Conservation (phyloP, 2,888 invertebrate species). For the Crocallis elinguaria region DNA sequence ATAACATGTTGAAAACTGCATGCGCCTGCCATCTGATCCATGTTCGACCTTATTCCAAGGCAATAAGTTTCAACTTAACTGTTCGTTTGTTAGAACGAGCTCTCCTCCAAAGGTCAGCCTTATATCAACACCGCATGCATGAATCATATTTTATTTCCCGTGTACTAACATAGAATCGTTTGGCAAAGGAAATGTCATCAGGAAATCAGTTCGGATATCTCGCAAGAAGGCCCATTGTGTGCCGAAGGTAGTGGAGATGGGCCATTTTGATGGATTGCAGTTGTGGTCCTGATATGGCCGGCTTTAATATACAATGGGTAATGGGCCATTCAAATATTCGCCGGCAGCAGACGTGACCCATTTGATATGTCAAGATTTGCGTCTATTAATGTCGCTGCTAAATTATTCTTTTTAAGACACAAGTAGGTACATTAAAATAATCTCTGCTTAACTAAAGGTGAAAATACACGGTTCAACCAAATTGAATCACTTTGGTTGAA, state of each 20-base stretch:
- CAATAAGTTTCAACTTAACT: conserved; percentile 19
- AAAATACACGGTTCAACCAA: no score
- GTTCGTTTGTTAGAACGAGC: conserved; percentile 17
- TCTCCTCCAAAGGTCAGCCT: conserved; percentile 34
- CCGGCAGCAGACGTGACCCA: conserved; percentile 16
- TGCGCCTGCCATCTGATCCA: conserved; percentile 3
- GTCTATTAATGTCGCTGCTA: conserved; percentile 9
- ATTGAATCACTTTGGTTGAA: no score
- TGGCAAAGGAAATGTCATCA: conserved; percentile 55
- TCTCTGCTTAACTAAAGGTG: no score
- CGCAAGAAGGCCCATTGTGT: conserved; percentile 54
- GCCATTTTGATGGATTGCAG: conserved; percentile 40
- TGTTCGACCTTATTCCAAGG: conserved; percentile 24
- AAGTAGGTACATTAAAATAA: no score
- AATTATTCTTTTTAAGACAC: background rate
- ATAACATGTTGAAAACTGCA: conserved; percentile 31
- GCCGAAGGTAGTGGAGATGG: conserved; percentile 47
- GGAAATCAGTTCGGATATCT: conserved; percentile 56
- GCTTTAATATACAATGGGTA: conserved; percentile 22
- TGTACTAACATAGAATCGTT: conserved; percentile 32
- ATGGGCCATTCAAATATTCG: conserved; percentile 32
- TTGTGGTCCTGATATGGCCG: conserved; percentile 31
- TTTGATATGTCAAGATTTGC: conserved; percentile 14
- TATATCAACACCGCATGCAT: conserved; percentile 35
- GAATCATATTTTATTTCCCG: conserved; percentile 40